A percentile compares a stretch with the other conserved stretches of the same genome.
Conservation (phyloP, 92 coral and sea anemone genomes). For the Actinernus sp. region DNA sequence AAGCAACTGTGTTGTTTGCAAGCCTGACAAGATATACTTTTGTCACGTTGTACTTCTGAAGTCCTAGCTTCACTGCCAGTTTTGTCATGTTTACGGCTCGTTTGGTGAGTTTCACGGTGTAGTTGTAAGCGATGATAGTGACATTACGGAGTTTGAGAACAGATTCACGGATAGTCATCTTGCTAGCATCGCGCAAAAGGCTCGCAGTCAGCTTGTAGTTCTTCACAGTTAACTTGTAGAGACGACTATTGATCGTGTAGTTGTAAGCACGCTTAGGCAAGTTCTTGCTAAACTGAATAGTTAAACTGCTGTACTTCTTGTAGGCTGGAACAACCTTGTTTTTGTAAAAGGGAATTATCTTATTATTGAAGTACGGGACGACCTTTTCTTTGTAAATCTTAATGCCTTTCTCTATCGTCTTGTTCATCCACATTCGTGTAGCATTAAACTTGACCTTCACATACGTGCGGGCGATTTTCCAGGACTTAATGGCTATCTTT, state of each 20-base stretch:
- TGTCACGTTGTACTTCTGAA: constrained; percentile 59
- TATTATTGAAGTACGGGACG: constrained; percentile 70
- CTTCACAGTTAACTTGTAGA: constrained; percentile 48
- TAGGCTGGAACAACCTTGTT: constrained; percentile 67
- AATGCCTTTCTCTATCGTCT: constrained; percentile 68
- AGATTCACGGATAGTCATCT: constrained; percentile 78
- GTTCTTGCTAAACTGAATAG: constrained; percentile 34
- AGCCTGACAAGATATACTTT: constrained; percentile 40
- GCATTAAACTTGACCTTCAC: constrained; percentile 31
- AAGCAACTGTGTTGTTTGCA: constrained; percentile 35
- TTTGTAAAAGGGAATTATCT: constrained; percentile 51
- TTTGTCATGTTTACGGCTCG: constrained; percentile 60
- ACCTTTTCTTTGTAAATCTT: constrained; percentile 61
- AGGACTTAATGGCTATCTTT: constrained; percentile 25
- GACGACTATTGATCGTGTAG: constrained; percentile 45
- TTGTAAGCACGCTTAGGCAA: constrained; percentile 47
- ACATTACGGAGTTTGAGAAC: constrained; percentile 47
- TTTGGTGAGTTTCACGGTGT: constrained; percentile 49
- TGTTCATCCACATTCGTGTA: constrained; percentile 71
- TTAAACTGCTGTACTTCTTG: constrained; percentile 60
- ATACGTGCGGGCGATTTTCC: constrained; percentile 50
- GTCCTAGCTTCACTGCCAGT: constrained; percentile 18
- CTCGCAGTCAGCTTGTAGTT: constrained; percentile 20
- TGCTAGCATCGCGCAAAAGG: constrained; percentile 64
- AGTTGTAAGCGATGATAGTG: constrained; percentile 59